A percentile compares a stretch with the other conserved stretches of the same genome.
phyloP scores from a whole-genome alignment of 23 tunicate species.

The Botrylloides violaceus region DNA sequence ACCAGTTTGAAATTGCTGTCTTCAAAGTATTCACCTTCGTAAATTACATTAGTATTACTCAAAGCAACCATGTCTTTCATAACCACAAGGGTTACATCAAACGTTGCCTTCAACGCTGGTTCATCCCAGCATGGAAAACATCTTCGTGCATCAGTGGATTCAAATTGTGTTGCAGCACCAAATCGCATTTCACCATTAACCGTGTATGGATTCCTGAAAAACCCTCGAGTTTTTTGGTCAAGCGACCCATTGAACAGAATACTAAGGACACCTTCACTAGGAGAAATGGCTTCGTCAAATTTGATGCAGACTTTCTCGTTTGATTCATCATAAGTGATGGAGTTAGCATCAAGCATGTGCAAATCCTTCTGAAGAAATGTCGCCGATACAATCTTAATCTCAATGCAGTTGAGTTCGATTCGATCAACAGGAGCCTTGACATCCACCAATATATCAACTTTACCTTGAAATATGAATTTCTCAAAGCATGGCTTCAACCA shows the following conservation, averaged over 20 bases:
- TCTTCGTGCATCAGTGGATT: constrained; percentile 91
- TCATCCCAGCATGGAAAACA: constrained; percentile 99
- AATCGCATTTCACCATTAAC: constrained; percentile 56
- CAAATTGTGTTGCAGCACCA: constrained; percentile 87
- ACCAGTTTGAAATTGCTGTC: constrained; percentile 40
- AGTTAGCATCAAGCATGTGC: constrained; percentile 6
- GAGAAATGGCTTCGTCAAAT: constrained; percentile 36
- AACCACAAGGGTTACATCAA: constrained; percentile 84
- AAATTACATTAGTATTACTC: constrained; percentile 88
- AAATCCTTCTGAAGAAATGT: constrained; percentile 22
- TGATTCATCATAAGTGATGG: constrained; percentile 34
- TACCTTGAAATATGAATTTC: constrained; percentile 70
- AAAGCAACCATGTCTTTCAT: constrained; percentile 82
- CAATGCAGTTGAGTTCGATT: constrained; percentile 57
- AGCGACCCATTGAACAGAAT: constrained; percentile 74
- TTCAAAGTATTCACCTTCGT: constrained; percentile 41
- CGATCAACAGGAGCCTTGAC: constrained; percentile 38
- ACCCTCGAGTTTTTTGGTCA: constrained; percentile 88
- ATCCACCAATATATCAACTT: constrained; percentile 55
- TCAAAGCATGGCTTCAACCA: constrained; percentile 72
- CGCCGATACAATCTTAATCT: constrained; percentile 57
- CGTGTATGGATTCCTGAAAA: constrained; percentile 70
- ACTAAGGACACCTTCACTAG: constrained; percentile 50
- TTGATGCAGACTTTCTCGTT: constrained; percentile 56
- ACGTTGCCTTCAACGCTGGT: constrained; percentile 91